Conservation (phyloP, 2,888 invertebrate species). For the Spodoptera littoralis region DNA sequence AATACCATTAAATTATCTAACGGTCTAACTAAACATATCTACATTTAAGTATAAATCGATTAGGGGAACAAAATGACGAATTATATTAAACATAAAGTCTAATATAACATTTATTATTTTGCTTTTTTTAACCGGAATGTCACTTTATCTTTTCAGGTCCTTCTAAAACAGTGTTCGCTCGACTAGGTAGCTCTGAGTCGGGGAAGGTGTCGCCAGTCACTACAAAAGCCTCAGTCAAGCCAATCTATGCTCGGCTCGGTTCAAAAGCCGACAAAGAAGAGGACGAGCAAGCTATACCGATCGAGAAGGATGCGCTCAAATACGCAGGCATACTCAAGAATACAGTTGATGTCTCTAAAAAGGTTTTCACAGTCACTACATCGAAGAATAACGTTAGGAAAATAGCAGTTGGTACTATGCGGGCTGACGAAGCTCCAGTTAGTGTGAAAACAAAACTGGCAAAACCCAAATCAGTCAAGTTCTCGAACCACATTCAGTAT, state of each 20-base stretch:
- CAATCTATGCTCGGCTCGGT: conserved; percentile 80
- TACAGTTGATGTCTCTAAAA: conserved; percentile 59
- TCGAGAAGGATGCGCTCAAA: conserved; percentile 79
- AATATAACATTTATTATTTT: no score
- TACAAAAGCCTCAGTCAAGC: conserved; percentile 67
- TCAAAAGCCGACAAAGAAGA: conserved; percentile 63
- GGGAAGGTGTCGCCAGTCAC: conserved; percentile 43
- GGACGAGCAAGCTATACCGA: conserved; percentile 63
- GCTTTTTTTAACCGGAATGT: no score
- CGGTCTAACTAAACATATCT: no score
- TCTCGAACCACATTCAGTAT: conserved; percentile 81
- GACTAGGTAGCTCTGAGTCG: conserved; percentile 77
- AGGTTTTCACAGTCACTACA: conserved; percentile 76
- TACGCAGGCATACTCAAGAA: conserved; percentile 84
- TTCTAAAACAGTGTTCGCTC: conserved; percentile 77
- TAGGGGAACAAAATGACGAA: no score
- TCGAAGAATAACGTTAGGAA: conserved; percentile 73
- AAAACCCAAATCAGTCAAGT: conserved; percentile 82
- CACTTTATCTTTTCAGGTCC: conserved; percentile 54
- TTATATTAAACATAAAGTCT: no score
- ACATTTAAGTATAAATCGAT: no score
- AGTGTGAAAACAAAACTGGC: conserved; percentile 82
- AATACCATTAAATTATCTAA: no score
- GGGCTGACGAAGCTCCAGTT: conserved; percentile 81
- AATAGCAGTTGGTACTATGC: conserved; percentile 80